Base-by-base conservation (phyloP, 2,113 vertebrate genomes). In the Vulpes vulpes region DNA sequence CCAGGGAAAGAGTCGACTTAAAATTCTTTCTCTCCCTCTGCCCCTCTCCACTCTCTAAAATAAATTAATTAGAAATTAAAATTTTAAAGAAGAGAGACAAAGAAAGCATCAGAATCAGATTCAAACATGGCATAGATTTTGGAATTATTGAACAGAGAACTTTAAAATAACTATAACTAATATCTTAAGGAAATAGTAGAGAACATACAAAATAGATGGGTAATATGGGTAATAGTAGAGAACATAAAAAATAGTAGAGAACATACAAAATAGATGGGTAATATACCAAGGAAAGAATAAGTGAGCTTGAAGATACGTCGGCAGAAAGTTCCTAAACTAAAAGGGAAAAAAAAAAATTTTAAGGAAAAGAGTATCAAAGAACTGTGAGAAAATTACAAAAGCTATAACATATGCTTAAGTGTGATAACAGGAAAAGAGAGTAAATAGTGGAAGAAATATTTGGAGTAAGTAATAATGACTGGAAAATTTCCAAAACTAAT, bases 401-500 rank as follows among this genome's bases (percentile, higher is more conserved):
- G 27, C 57, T 90, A 8, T 82, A 43, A 43, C 5, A 55, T 38
- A 43, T 20, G 43, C n/a, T 22, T 84, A 84, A 84, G 2, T 84
- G 69, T 14, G 76, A 16, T 49, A 95, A 43, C 10, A 73, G 15
- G 20, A 94, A 38, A 74, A 51, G 19, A 85, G 25, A 60, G 3
- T 51, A 53, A 64, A 67, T 19, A 83, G 15, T 49, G 62, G 49
- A 76, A 57, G 3, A 89, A 76, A 83, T 78, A 91, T 59, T 3
- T 95, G 22, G 76, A 43, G 43, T 89, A 81, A 65, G 57, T 89
- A 82, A 57, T 65, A 65, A 87, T 69, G 32, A 60, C 65, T 89
- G 55, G 27, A 35, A 82, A 94, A 23, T 64, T 89, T 89, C 57
- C n/a, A 89, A 82, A 89, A 89, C 81, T 55, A 89, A 90, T 53